phyloP scores from a whole-genome alignment of 35 echinoderm and acorn worm species.

The Eucidaris tribuloides region DNA sequence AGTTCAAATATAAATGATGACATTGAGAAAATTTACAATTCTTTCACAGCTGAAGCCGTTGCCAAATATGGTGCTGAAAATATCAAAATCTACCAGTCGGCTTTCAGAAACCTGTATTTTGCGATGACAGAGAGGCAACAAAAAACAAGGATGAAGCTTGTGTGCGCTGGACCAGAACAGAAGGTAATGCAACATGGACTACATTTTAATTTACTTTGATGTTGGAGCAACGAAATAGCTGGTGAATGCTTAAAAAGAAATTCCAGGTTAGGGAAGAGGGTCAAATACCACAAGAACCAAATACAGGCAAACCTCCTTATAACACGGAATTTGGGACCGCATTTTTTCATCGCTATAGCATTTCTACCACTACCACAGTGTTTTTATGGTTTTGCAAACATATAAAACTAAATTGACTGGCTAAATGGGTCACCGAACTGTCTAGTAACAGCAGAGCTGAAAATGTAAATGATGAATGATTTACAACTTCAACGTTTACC shows the following conservation, averaged over 20 bases:
- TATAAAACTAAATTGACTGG: too few species aligned
- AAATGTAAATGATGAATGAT: too few species aligned
- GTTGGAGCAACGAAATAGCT: background rate
- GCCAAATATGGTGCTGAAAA: constrained; percentile 67
- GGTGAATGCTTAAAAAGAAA: background rate
- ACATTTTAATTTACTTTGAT: background rate
- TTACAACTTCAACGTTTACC: too few species aligned
- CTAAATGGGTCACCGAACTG: too few species aligned
- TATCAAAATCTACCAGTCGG: constrained; percentile 73
- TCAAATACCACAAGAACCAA: background rate
- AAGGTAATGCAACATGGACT: constrained; percentile 42
- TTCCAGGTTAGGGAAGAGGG: too few species aligned
- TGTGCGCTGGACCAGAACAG: constrained; percentile 76
- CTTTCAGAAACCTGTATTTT: constrained; percentile 74
- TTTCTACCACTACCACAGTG: too few species aligned
- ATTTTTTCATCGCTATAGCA: too few species aligned
- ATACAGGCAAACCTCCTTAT: background rate
- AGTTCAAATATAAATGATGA: background rate
- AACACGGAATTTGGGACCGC: background rate
- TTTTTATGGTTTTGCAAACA: too few species aligned
- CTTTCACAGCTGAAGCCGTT: constrained; percentile 69
- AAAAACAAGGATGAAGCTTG: constrained; percentile 88
- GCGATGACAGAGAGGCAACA: constrained; percentile 78
- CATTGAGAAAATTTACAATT: background rate
- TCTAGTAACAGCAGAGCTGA: too few species aligned